Conservation (phyloP, 2,888 invertebrate species). For the Plemyria rubiginata region DNA sequence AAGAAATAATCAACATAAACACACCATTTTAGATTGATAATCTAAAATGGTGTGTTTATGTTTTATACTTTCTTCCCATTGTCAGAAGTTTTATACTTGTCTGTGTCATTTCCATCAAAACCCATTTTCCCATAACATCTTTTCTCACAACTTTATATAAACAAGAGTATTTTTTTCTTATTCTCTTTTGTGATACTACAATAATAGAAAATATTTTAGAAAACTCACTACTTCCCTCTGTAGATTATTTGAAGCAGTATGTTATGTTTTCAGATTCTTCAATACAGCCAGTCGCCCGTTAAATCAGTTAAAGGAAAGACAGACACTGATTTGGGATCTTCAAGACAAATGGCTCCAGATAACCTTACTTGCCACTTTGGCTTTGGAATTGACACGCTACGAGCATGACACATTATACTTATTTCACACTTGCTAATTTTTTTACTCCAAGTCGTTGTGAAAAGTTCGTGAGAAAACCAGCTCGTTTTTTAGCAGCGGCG, state of each 20-base stretch:
- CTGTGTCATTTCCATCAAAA: too few species aligned
- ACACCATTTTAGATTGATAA: too few species aligned
- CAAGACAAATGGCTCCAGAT: slow-evolving; percentile 68
- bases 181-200: background rate
- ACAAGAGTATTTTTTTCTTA: background rate
- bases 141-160: slow-evolving; percentile 1
- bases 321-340: slow-evolving; percentile 53
- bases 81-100: too few species aligned
- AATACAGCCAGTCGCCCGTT: slow-evolving; percentile 58
- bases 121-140: slow-evolving; percentile 8
- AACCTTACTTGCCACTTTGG: slow-evolving; percentile 80
- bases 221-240: background rate
- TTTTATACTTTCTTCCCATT: too few species aligned
- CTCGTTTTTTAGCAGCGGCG: too few species aligned
- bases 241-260: background rate
- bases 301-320: slow-evolving; percentile 62
- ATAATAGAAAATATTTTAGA: slow-evolving; percentile 2
- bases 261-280: slow-evolving; percentile 57
- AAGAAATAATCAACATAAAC: too few species aligned
- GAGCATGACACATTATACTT: slow-evolving; percentile 25
- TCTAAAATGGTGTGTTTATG: too few species aligned
- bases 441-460: too few species aligned
- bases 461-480: too few species aligned
- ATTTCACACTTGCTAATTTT: background rate
- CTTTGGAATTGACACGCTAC: slow-evolving; percentile 71